phyloP scores from a whole-genome alignment of 2,113 vertebrate genomes.

The Gymnobelideus leadbeateri region DNA sequence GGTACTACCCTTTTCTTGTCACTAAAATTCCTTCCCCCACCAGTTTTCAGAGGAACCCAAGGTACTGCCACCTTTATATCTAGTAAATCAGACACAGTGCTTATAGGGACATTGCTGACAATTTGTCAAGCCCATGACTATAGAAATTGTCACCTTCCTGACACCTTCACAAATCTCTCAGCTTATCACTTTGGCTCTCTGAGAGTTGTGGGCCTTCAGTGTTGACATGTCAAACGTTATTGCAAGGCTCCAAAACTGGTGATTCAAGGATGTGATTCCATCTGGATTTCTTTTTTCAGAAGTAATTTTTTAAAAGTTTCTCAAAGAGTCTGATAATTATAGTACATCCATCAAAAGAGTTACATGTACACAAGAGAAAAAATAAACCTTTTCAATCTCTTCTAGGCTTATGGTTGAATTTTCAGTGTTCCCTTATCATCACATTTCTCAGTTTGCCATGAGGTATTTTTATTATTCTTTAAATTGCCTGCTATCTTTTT shows the following conservation, averaged over 20 bases:
- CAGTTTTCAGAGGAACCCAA: conserved; percentile 31
- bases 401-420: conserved; percentile 33
- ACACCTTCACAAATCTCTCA: conserved; percentile 47
- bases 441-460: neutral
- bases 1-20: neutral
- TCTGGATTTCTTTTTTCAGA: conserved; percentile 56
- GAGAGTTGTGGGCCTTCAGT: conserved; percentile 20
- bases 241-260: neutral
- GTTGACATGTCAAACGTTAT: conserved; percentile 7
- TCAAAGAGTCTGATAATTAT: conserved; percentile 18
- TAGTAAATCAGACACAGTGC: neutral
- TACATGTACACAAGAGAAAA: neutral
- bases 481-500: conserved; percentile 15
- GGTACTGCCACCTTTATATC: conserved; percentile 8
- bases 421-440: conserved; percentile 19
- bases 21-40: neutral
- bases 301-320: conserved; percentile 45
- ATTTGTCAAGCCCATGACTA: neutral
- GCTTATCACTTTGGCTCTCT: conserved; percentile 22
- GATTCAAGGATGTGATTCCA: conserved; percentile 12
- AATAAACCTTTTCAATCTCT: conserved; percentile 13
- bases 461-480: conserved; percentile 47
- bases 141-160: conserved; percentile 26
- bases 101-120: neutral
- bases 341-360: conserved; percentile 15